Evolutionary conservation across 2,888 invertebrate genomes (phyloP).

Genomic region (Drosophila pseudotakahashii): DNA sequence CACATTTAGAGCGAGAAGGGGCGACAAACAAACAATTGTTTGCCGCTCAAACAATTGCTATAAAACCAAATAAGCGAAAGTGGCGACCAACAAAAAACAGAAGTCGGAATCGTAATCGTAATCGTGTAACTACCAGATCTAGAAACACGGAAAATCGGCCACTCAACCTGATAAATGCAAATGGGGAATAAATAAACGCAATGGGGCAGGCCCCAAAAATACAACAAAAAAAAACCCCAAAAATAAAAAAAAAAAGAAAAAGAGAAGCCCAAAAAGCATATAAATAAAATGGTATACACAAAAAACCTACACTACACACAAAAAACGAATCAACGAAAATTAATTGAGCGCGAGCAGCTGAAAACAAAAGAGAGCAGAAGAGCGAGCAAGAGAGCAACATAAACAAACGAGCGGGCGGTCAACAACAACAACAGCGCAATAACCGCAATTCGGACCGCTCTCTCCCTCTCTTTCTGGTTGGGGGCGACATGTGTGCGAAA

Average conservation of each 20-base stretch:
- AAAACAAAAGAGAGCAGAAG: slow-evolving; percentile 53
- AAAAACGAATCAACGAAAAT: slow-evolving; percentile 79
- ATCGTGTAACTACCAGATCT: slow-evolving; percentile 35
- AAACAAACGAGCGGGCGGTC: slow-evolving; percentile 69
- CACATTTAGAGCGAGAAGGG: slow-evolving; percentile 23
- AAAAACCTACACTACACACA: slow-evolving; percentile 61
- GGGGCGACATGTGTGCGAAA: slow-evolving; percentile 49
- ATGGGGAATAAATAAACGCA: slow-evolving; percentile 29
- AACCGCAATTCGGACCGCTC: slow-evolving; percentile 54
- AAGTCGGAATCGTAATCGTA: slow-evolving; percentile 26
- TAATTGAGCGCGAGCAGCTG: slow-evolving; percentile 76
- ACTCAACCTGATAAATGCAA: slow-evolving; percentile 37
- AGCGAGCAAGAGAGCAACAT: slow-evolving; percentile 69
- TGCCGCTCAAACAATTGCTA: slow-evolving; percentile 28
- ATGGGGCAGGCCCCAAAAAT: slow-evolving; percentile 35
- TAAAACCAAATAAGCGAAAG: slow-evolving; percentile 26
- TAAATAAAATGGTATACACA: slow-evolving; percentile 82
- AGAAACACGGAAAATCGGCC: slow-evolving; percentile 26
- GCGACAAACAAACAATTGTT: slow-evolving; percentile 40
- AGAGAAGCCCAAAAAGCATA: slow-evolving; percentile 48
- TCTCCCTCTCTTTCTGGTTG: slow-evolving; percentile 26
- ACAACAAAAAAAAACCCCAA: slow-evolving; percentile 1
- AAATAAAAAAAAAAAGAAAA: slow-evolving; percentile 26
- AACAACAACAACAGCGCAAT: slow-evolving; percentile 21
- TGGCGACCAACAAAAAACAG: slow-evolving; percentile 18